Evolutionary conservation across 2,888 invertebrate species (phyloP).

Genomic region (Scaptomyza flava): DNA sequence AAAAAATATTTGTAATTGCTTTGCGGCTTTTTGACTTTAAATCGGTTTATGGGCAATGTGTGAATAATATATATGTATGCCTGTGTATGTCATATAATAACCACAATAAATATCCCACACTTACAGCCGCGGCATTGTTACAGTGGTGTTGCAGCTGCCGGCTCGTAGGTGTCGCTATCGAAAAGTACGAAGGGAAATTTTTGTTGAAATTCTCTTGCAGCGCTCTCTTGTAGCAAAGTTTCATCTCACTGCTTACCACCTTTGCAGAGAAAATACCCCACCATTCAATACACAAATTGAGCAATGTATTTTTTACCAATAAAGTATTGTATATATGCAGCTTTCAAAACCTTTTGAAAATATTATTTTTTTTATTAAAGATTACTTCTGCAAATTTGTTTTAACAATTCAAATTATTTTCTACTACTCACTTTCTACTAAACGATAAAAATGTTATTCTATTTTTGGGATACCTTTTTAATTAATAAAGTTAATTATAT

Average conservation of each 20-base stretch:
- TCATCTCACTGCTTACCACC: background rate
- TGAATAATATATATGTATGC: background rate
- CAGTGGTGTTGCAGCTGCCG: conserved; percentile 5
- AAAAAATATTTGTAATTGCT: conserved; percentile 47
- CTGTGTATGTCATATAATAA: too few species aligned
- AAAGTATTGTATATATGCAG: too few species aligned
- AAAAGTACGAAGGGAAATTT: conserved; percentile 37
- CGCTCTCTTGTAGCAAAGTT: conserved; percentile 8
- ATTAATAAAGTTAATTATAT: too few species aligned
- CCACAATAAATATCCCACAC: background rate
- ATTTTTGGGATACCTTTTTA: too few species aligned
- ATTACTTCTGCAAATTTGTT: too few species aligned
- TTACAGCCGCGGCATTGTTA: background rate
- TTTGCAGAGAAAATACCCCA: background rate
- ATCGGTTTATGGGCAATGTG: conserved; percentile 39
- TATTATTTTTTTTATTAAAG: too few species aligned
- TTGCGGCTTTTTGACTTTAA: conserved; percentile 50
- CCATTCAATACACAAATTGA: background rate
- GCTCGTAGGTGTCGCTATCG: conserved; percentile 39
- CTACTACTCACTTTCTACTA: too few species aligned
- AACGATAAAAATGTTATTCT: too few species aligned
- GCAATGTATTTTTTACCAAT: too few species aligned
- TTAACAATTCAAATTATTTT: too few species aligned
- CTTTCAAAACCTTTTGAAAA: too few species aligned
- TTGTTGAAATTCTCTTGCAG: conserved; percentile 5